A percentile compares a stretch with the other conserved stretches of the same genome.
These are phyloP conservation scores for Sinocyclocheilus grahami DNA, from an alignment of 2,113 vertebrate genomes.

Conservation along the genomic window DNA sequence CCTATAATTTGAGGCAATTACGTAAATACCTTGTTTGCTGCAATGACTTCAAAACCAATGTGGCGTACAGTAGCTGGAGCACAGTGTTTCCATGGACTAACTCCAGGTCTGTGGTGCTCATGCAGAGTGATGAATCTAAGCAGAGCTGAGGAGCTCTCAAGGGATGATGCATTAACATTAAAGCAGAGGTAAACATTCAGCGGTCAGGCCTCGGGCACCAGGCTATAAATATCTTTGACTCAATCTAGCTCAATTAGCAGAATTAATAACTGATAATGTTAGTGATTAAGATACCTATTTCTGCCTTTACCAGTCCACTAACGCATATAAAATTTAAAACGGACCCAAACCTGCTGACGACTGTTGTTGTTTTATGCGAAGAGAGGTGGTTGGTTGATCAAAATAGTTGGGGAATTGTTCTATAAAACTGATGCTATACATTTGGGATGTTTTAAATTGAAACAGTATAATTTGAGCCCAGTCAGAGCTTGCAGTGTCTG, in stretches of 20 bases:
- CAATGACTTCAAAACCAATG: conserved; percentile 9
- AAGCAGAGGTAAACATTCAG: conserved; percentile 35
- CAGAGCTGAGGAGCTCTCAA: conserved; percentile 8
- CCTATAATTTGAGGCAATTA: conserved; percentile 45
- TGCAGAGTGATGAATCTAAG: conserved; percentile 34
- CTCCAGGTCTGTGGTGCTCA: conserved; percentile 19
- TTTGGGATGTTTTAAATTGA: conserved; percentile 4
- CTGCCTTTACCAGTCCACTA: neutral
- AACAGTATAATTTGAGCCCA: conserved; percentile 3
- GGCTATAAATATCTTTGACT: conserved; percentile 24
- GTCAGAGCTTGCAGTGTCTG: conserved; percentile 11
- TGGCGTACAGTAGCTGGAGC: neutral
- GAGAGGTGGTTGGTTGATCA: neutral
- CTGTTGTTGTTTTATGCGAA: neutral
- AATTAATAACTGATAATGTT: neutral
- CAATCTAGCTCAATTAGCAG: conserved; percentile 18
- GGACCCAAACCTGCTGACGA: neutral
- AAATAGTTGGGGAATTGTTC: neutral
- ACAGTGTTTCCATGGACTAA: conserved; percentile 32
- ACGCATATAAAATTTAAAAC: conserved; percentile 1
- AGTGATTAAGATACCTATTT: neutral
- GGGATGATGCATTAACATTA: conserved; percentile 39
- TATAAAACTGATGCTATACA: neutral
- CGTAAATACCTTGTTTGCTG: conserved; percentile 34
- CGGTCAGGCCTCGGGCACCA: conserved; percentile 26